A percentile compares a stretch with the other conserved stretches of the same genome.
Conservation (phyloP, 2,797 vertebrate genomes). For the Enteromius trimaculatus region DNA sequence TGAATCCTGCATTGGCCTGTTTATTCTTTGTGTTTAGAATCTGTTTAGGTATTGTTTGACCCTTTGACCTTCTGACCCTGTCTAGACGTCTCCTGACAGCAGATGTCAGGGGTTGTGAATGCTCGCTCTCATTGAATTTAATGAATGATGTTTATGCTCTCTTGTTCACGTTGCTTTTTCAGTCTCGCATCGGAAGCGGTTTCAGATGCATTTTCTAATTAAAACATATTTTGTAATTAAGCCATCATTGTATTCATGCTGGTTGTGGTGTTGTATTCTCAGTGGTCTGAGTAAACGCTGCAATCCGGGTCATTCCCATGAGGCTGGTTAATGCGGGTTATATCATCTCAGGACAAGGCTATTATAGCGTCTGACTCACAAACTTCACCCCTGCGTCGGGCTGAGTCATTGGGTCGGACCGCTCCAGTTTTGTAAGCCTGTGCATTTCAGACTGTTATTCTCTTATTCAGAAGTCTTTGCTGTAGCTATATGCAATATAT, state of each 20-base stretch:
- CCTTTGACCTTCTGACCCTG: not conserved
- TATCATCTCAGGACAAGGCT: constrained; percentile 31
- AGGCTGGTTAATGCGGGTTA: constrained; percentile 28
- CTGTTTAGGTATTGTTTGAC: not conserved
- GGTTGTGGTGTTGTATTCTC: not conserved
- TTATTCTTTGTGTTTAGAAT: not conserved
- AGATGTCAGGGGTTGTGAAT: constrained; percentile 5
- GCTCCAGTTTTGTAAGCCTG: not conserved
- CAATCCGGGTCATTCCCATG: not conserved
- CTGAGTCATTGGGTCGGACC: constrained; percentile 29
- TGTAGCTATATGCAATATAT: not conserved
- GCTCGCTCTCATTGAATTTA: not conserved
- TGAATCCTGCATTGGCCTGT: not conserved
- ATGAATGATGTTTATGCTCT: not conserved
- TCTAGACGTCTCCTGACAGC: constrained; percentile 19
- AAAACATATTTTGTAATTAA: not conserved
- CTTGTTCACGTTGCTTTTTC: not conserved
- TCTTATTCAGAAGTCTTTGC: not conserved
- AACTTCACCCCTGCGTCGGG: not conserved
- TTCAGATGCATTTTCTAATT: not conserved
- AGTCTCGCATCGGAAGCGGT: not conserved
- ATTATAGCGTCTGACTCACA: constrained; percentile 9
- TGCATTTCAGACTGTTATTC: not conserved
- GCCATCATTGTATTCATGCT: not conserved
- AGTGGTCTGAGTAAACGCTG: not conserved